A percentile compares a stretch with the other conserved stretches of the same genome.
phyloP scores from a whole-genome alignment of 2,797 vertebrate genomes.

The Gymnoscopelus braueri region DNA sequence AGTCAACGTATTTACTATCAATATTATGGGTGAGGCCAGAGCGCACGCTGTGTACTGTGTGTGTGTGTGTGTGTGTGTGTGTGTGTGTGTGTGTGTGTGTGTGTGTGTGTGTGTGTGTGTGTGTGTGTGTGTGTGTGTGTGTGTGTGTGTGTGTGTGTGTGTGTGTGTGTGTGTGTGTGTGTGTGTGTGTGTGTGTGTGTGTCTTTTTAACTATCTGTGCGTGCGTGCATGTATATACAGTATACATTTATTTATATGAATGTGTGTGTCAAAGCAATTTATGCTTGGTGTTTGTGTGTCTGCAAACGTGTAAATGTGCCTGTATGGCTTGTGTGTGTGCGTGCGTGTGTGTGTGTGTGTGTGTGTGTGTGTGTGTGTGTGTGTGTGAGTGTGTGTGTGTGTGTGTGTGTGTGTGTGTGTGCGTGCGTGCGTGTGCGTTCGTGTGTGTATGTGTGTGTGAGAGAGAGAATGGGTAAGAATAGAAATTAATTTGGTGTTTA shows the following conservation, averaged over 20 bases:
- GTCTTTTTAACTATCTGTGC: neutral
- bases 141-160: conserved; percentile 16
- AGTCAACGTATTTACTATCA: conserved; percentile 80
- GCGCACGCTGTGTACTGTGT: conserved; percentile 5
- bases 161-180: neutral
- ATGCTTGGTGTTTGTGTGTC: conserved; percentile 2
- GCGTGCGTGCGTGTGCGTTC: conserved; percentile 13
- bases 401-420: conserved; percentile 4
- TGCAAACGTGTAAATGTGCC: conserved; percentile 1
- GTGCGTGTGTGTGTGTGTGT: conserved; percentile 16
- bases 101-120: conserved; percentile 5
- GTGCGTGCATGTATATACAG: neutral
- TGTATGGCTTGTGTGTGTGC: conserved; percentile 11
- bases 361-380: conserved; percentile 10
- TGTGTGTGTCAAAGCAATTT: neutral
- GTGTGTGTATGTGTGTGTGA: conserved; percentile 11
- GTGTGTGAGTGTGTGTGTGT: conserved; percentile 7
- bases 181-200: conserved; percentile 4
- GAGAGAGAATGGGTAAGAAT: too few relatives aligned
- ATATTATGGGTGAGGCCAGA: conserved; percentile 81
- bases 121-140: conserved; percentile 26
- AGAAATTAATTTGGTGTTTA: too few relatives aligned
- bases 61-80: conserved; percentile 9
- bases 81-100: neutral
- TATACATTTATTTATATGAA: conserved; percentile 21